Evolutionary conservation across 2,113 vertebrate genomes (phyloP).

Genomic region (Echinops telfairi): DNA sequence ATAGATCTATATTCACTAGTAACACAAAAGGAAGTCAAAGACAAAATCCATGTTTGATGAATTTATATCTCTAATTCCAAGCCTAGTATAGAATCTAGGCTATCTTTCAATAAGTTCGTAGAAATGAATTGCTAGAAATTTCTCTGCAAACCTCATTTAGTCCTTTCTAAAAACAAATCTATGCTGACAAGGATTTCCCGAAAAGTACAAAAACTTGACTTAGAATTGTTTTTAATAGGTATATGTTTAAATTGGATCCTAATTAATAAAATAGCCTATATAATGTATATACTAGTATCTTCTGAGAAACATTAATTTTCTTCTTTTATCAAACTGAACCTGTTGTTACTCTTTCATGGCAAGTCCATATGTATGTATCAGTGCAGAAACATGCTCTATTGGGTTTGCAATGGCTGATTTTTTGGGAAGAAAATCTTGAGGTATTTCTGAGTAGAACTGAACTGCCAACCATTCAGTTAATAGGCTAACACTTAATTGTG

Average conservation of each 20-base stretch:
- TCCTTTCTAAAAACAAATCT: slow-evolving; percentile 28
- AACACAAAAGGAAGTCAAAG: background rate
- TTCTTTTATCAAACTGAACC: slow-evolving; percentile 4
- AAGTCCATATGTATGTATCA: too few relatives aligned
- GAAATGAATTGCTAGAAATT: background rate
- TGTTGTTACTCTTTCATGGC: slow-evolving; percentile 35
- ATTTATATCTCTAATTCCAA: background rate
- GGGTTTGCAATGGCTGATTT: too few relatives aligned
- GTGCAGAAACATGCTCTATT: too few relatives aligned
- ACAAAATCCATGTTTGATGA: background rate
- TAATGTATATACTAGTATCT: background rate
- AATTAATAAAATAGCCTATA: slow-evolving; percentile 44
- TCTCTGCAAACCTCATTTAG: slow-evolving; percentile 24
- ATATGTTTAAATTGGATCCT: slow-evolving; percentile 18
- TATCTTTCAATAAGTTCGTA: background rate
- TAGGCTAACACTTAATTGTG: background rate
- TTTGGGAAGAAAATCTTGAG: background rate
- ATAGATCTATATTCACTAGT: background rate
- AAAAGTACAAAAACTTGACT: background rate
- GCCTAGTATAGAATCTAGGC: background rate
- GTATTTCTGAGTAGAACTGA: background rate
- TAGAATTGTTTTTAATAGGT: slow-evolving; percentile 25
- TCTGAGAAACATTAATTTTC: background rate
- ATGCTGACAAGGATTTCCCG: slow-evolving; percentile 28
- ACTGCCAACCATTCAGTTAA: background rate